These are phyloP conservation scores for Cyphomyrus plagiostoma DNA, from an alignment of 2,113 vertebrate genomes.

Conservation along the genomic window DNA sequence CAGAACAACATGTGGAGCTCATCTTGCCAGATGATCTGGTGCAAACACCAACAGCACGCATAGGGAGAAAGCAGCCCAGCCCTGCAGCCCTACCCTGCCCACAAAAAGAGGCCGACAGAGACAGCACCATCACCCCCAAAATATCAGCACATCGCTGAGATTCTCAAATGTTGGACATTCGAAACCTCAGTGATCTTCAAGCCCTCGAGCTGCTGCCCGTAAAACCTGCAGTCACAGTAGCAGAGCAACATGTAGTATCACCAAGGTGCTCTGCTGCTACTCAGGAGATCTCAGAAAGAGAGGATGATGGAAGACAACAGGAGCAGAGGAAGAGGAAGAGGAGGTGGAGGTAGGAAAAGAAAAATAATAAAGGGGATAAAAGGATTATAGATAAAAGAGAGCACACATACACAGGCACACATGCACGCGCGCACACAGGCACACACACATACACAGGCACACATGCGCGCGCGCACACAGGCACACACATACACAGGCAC, in stretches of 20 bases:
- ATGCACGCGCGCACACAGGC: too few relatives aligned
- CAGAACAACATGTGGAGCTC: background rate
- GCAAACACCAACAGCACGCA: background rate
- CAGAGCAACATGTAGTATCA: background rate
- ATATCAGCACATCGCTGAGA: background rate
- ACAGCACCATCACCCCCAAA: background rate
- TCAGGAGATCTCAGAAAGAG: background rate
- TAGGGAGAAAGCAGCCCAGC: background rate
- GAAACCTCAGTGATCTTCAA: background rate
- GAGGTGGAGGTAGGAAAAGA: background rate
- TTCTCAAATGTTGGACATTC: background rate
- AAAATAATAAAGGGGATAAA: background rate
- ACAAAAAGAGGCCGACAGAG: background rate
- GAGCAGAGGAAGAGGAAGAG: background rate
- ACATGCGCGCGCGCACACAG: background rate
- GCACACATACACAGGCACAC: background rate
- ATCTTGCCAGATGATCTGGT: background rate
- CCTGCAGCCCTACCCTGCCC: background rate
- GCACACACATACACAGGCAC: background rate
- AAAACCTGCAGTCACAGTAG: background rate
- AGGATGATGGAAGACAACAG: background rate
- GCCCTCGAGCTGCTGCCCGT: background rate
- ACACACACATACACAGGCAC: background rate
- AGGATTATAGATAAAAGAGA: background rate
- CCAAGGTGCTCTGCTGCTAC: background rate